Evolutionary conservation across 2,888 invertebrate species (phyloP).

Genomic region (Folsomia manolachei): DNA sequence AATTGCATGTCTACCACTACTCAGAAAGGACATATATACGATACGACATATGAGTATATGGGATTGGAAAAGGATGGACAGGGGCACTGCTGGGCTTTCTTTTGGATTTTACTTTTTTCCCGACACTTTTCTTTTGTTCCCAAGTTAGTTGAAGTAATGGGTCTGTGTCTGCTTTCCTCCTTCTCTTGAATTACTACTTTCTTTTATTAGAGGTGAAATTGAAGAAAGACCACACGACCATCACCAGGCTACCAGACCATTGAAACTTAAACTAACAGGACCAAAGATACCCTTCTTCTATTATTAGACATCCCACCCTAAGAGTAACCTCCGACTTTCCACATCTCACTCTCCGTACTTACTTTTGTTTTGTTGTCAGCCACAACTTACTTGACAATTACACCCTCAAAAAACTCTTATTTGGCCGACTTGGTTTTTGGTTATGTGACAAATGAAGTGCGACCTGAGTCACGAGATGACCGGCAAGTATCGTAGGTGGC

Average conservation of each 20-base stretch:
- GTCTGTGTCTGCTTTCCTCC: constrained; percentile 1
- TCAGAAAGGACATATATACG: not conserved
- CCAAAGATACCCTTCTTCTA: not conserved
- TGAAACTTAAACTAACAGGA: not conserved
- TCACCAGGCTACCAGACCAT: not conserved
- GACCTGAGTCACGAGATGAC: no score
- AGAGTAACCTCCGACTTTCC: not conserved
- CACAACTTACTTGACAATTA: no score
- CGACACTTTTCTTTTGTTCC: constrained; percentile 12
- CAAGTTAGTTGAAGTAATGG: constrained; percentile 32
- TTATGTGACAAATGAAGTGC: no score
- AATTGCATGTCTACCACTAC: constrained; percentile 4
- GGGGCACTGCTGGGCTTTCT: no score
- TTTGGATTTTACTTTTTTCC: constrained; percentile 23
- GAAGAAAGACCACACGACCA: constrained; percentile 15
- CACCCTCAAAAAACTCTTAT: no score
- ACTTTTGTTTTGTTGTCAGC: not conserved
- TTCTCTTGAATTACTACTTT: constrained; percentile 45
- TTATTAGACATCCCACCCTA: not conserved
- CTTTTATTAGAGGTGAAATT: constrained; percentile 48
- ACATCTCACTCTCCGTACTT: not conserved
- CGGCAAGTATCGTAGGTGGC: no score
- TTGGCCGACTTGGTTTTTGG: no score
- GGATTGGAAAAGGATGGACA: no score
- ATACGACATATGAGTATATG: no score